phyloP scores from a whole-genome alignment of 2,888 invertebrate genomes.

The Acronicta psi region DNA sequence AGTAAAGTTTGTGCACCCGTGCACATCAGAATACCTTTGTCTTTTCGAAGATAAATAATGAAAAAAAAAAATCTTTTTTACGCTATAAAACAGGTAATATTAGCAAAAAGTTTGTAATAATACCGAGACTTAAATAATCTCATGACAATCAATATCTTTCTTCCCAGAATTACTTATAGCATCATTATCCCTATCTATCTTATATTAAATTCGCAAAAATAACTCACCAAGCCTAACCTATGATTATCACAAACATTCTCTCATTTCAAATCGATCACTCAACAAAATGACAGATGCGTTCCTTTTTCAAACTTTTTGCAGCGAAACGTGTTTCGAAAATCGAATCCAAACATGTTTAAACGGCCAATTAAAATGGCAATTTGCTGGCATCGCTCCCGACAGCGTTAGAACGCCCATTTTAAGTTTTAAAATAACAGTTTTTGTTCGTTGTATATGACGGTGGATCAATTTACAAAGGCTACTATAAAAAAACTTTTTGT shows the following conservation, averaged over 20 bases:
- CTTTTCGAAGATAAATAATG: too few species aligned
- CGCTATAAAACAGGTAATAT: too few species aligned
- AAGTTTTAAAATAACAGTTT: constrained; percentile 77
- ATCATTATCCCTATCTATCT: constrained; percentile 4
- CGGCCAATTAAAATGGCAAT: constrained; percentile 80
- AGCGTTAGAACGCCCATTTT: constrained; percentile 70
- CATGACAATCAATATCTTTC: constrained; percentile 5
- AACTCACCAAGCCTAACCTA: constrained; percentile 21
- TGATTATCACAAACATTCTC: constrained; percentile 46
- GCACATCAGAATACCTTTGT: too few species aligned
- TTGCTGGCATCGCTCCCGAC: constrained; percentile 71
- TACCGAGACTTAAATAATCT: too few species aligned
- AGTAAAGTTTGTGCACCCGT: too few species aligned
- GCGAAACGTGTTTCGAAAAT: constrained; percentile 69
- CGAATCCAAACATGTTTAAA: constrained; percentile 77
- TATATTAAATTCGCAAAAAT: constrained; percentile 46
- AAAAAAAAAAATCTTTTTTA: too few species aligned
- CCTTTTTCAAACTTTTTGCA: constrained; percentile 57
- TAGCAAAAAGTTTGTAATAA: neutral
- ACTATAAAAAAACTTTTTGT: constrained; percentile 40
- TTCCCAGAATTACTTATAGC: constrained; percentile 40
- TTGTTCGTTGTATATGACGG: constrained; percentile 52
- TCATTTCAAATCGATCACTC: constrained; percentile 59
- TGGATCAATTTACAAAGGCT: constrained; percentile 52
- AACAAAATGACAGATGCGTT: constrained; percentile 67